Conservation (phyloP, 1,140 invertebrate genomes). For the Xylocopa sonorina region DNA sequence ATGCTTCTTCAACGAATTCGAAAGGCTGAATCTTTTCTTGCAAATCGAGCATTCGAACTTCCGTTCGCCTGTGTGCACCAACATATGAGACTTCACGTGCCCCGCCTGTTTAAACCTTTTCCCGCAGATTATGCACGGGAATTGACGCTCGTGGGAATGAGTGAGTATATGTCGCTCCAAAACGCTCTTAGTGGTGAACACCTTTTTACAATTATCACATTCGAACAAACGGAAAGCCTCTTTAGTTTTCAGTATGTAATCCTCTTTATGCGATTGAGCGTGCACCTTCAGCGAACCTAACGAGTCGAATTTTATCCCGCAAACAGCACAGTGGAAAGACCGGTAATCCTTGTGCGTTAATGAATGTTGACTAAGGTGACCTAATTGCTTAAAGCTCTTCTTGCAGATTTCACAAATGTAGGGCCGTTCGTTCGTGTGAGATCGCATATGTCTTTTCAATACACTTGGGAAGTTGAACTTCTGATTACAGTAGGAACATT, state of each 20-base stretch:
- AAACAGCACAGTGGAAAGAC: constrained; percentile 69
- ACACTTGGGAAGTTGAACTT: constrained; percentile 75
- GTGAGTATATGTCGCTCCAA: constrained; percentile 84
- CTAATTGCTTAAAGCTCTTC: constrained; percentile 82
- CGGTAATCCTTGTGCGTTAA: constrained; percentile 82
- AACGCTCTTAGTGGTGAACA: constrained; percentile 85
- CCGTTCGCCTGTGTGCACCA: constrained; percentile 86
- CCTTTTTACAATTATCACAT: constrained; percentile 83
- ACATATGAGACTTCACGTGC: constrained; percentile 87
- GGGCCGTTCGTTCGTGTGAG: constrained; percentile 87
- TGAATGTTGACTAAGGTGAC: constrained; percentile 82
- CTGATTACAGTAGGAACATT: constrained; percentile 70
- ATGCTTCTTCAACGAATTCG: constrained; percentile 84
- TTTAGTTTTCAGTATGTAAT: constrained; percentile 34
- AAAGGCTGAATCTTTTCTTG: constrained; percentile 86
- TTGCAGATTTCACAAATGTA: constrained; percentile 84
- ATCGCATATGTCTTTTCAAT: constrained; percentile 88
- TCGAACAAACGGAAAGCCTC: constrained; percentile 67
- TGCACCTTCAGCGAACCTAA: constrained; percentile 64
- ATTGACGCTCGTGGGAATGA: constrained; percentile 84
- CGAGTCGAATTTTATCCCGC: constrained; percentile 66
- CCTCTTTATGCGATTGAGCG: constrained; percentile 56
- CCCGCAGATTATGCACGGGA: constrained; percentile 84
- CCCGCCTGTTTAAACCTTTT: constrained; percentile 88
- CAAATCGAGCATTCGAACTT: constrained; percentile 84